Conservation (phyloP, 2,113 vertebrate species). For the Ondatra zibethicus region DNA sequence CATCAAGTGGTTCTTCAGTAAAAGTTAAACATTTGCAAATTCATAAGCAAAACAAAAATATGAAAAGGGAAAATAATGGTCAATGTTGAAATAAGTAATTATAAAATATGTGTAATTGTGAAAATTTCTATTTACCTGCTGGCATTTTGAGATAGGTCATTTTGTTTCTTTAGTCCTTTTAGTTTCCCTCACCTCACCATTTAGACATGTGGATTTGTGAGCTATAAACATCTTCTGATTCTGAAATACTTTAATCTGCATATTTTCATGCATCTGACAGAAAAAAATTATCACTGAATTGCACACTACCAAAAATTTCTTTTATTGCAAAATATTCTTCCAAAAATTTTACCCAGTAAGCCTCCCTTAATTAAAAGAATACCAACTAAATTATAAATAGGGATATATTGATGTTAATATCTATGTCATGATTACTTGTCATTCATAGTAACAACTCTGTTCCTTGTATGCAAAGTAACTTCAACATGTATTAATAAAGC, state of each 20-base stretch:
- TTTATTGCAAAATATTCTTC: not conserved
- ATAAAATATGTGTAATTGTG: not conserved
- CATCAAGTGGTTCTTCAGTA: conserved; percentile 53
- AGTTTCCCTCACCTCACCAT: not conserved
- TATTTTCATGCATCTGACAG: not conserved
- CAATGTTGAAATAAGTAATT: not conserved
- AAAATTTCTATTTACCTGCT: not conserved
- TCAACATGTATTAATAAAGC: not conserved
- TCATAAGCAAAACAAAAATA: not conserved
- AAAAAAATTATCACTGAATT: not conserved
- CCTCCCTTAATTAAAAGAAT: not conserved
- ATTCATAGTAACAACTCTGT: not conserved
- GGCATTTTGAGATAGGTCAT: not conserved
- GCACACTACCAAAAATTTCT: not conserved
- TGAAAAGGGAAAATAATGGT: not conserved
- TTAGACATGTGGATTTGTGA: not conserved
- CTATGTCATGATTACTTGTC: not conserved
- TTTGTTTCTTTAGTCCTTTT: not conserved
- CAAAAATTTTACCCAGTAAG: not conserved
- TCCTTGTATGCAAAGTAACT: not conserved
- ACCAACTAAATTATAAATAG: not conserved
- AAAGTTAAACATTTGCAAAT: conserved; percentile 48
- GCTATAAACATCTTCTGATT: not conserved
- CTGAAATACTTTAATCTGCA: not conserved
- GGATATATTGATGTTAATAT: not conserved